Evolutionary conservation across 2,888 invertebrate genomes (phyloP), one percentile per base, ranked within the genome.

Genomic region (Macrosoma leucophasiata): DNA sequence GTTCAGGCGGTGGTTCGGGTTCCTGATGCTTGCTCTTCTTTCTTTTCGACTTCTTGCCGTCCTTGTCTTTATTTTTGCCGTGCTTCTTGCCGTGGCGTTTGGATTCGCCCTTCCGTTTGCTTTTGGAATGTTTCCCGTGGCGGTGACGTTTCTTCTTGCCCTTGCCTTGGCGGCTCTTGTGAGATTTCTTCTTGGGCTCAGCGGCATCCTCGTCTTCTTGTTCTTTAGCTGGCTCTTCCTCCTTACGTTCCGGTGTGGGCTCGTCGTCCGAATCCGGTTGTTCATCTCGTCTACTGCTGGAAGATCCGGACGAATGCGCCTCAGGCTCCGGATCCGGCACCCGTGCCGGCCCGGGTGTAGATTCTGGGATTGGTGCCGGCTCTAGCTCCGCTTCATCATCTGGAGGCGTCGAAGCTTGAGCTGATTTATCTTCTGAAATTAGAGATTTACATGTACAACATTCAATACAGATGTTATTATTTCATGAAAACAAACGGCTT

Each of bases 121-220:
- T 74, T 53, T 76, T 82, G 59, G 82, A 82, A 74, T 82, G 82
- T 69, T 82, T 82, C 14, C 79, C 74, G 42, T 77, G 81, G 11
- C 75, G 72, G 47, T 75, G 78, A 33, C 72, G 75, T 52, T 81
- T 85, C 55, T 76, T 81, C 47, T 78, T 82, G 4, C 51, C 60
- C 35, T 85, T 82, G n/a, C 70, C 62, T 29, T 72, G 64, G 50
- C 67, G 76, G 40, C 39, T 70, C 52, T 71, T 82, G 47, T 75
- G 79, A 69, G 77, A 75, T 70, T 79, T 77, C 54, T 74, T 68
- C 26, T 53, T 47, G 48, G 68, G 65, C 43, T 69, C 69, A 2
- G 58, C 58, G 12, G 40, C 37, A 25, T 52, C 51, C 13, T 43
- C 37, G 13, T 46, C 34, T 13, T 31, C 23, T 13, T 25, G 3